A percentile compares a stretch with the other conserved stretches of the same genome.
phyloP scores from a whole-genome alignment of 2,797 vertebrate species.

The Hyperoplus immaculatus region DNA sequence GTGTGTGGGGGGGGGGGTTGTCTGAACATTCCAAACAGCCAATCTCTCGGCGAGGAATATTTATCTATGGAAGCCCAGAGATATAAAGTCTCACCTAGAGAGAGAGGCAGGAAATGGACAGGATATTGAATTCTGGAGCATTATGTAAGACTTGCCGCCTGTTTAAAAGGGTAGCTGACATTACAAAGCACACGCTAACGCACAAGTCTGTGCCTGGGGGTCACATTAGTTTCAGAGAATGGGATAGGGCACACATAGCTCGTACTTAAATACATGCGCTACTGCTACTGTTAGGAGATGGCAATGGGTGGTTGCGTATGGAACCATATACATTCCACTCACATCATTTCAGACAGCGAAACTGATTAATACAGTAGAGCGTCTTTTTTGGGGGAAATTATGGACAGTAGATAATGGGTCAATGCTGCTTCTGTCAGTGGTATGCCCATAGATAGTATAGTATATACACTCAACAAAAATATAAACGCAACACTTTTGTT shows the following conservation, averaged over 20 bases:
- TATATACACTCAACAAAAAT: too few species aligned
- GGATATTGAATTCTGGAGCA: constrained; percentile 75
- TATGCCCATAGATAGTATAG: too few species aligned
- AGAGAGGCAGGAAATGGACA: constrained; percentile 70
- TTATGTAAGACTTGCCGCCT: constrained; percentile 59
- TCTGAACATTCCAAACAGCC: constrained; percentile 58
- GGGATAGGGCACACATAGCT: constrained; percentile 30
- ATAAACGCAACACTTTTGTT: too few species aligned
- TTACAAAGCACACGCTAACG: constrained; percentile 25
- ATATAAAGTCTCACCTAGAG: constrained; percentile 73
- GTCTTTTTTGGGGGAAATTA: background rate
- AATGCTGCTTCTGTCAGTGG: constrained; percentile 6
- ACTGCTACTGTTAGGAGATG: background rate
- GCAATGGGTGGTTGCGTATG: background rate
- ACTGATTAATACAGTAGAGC: too few species aligned
- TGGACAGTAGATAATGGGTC: background rate
- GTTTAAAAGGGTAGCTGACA: constrained; percentile 50
- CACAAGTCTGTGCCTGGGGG: constrained; percentile 18
- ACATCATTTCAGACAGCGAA: background rate
- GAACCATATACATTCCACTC: constrained; percentile 1
- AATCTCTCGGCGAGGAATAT: constrained; percentile 60
- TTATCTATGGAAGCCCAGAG: constrained; percentile 65
- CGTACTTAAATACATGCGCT: constrained; percentile 35
- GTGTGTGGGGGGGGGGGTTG: constrained; percentile 23
- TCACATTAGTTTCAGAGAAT: constrained; percentile 42